phyloP scores from a whole-genome alignment of 2,113 vertebrate genomes.

The Ceyx margarethae region DNA sequence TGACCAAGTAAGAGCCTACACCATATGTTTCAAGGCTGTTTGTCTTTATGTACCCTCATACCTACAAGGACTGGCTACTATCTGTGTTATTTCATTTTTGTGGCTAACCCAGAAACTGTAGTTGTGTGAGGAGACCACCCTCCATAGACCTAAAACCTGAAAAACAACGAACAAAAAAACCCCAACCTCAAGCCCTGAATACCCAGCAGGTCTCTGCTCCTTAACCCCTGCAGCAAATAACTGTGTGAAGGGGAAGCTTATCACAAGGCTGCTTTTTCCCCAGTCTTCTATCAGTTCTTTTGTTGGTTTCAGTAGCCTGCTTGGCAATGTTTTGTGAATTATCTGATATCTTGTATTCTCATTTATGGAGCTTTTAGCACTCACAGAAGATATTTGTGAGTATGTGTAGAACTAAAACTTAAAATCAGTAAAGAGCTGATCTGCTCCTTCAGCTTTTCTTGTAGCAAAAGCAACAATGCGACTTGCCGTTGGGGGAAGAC shows the following conservation, averaged over 20 bases:
- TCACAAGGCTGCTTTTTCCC: neutral
- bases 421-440: neutral
- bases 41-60: neutral
- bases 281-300: neutral
- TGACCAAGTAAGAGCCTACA: fast-evolving
- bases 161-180: neutral
- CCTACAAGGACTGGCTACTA: neutral
- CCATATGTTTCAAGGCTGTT: neutral
- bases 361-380: neutral
- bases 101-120: neutral
- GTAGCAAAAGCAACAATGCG: fast-evolving
- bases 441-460: neutral
- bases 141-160: neutral
- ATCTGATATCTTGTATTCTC: neutral
- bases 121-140: neutral
- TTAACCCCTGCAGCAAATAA: neutral
- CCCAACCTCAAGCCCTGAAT: neutral
- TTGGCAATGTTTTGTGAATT: neutral
- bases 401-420: neutral
- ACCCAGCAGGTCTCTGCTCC: neutral
- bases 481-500: neutral
- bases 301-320: neutral
- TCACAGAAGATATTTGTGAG: neutral
- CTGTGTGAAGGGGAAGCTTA: neutral
- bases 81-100: neutral